A percentile compares a stretch with the other conserved stretches of the same genome.
These are phyloP conservation scores for Hartigia nigra DNA, from an alignment of 2,888 invertebrate genomes.

Conservation along the genomic window DNA sequence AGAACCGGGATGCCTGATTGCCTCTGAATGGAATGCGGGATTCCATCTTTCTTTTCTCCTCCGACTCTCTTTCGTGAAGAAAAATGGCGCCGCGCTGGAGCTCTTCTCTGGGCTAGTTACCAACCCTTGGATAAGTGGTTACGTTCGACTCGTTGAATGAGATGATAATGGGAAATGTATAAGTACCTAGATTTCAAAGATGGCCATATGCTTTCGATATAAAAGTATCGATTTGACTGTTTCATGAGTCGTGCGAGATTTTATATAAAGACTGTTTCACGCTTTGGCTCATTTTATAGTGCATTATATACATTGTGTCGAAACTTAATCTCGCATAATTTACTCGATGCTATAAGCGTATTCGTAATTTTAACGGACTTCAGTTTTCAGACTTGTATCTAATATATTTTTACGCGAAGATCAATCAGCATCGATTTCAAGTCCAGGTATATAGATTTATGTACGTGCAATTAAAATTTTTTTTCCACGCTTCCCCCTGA, in stretches of 20 bases:
- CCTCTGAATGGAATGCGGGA: slow-evolving; percentile 40
- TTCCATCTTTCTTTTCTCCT: slow-evolving; percentile 27
- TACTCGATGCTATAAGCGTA: too few species aligned
- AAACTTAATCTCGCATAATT: not conserved
- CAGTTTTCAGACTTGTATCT: too few species aligned
- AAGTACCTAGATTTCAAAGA: not conserved
- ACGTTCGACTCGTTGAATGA: not conserved
- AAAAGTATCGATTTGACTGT: not conserved
- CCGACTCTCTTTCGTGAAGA: not conserved
- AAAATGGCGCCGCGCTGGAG: not conserved
- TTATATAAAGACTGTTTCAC: not conserved
- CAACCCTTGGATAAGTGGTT: not conserved
- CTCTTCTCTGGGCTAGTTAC: not conserved
- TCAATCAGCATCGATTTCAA: too few species aligned
- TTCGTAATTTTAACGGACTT: too few species aligned
- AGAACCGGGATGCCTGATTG: slow-evolving; percentile 44
- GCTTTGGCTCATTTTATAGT: not conserved
- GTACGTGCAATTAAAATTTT: not conserved
- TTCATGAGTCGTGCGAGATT: not conserved
- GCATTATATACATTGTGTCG: not conserved
- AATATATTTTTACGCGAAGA: too few species aligned
- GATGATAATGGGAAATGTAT: not conserved
- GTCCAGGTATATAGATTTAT: too few species aligned
- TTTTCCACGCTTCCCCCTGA: not conserved
- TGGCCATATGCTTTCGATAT: not conserved